phyloP scores from a whole-genome alignment of 92 coral and sea anemone species.

The Epizoanthus ramosus region DNA sequence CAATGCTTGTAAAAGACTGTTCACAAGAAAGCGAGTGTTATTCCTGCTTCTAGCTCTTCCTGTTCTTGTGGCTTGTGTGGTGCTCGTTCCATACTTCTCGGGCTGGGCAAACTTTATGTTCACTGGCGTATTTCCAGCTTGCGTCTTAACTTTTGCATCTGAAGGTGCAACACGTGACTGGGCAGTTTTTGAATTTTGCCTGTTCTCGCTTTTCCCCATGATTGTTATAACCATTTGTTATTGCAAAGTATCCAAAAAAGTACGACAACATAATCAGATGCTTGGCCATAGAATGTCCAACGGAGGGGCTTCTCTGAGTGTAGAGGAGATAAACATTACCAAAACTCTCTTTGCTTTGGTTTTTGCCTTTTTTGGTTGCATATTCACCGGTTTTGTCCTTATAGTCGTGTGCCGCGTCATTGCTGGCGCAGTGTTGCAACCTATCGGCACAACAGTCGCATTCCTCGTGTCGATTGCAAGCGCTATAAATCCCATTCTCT shows the following conservation, averaged over 20 bases:
- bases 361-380: constrained; percentile 10
- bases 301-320: neutral
- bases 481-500: constrained; percentile 10
- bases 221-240: constrained; percentile 1
- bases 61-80: neutral
- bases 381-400: neutral
- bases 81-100: neutral
- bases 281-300: too few species aligned
- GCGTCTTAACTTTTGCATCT: neutral
- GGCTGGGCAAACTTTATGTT: constrained; percentile 6
- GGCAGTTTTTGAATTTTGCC: neutral
- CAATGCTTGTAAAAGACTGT: neutral
- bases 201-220: constrained; percentile 10
- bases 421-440: neutral
- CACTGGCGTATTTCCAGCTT: constrained; percentile 10
- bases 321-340: constrained; percentile 10
- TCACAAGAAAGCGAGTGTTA: neutral
- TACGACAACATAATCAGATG: neutral
- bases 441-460: neutral
- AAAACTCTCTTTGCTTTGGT: constrained; percentile 16
- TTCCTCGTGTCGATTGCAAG: neutral
- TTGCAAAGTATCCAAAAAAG: constrained; percentile 6
- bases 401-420: constrained; percentile 4
- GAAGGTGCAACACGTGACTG: neutral
- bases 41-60: neutral